A percentile compares a stretch with the other conserved stretches of the same genome.
Conservation (phyloP, 1,140 invertebrate genomes). For the Caligus rogercresseyi region DNA sequence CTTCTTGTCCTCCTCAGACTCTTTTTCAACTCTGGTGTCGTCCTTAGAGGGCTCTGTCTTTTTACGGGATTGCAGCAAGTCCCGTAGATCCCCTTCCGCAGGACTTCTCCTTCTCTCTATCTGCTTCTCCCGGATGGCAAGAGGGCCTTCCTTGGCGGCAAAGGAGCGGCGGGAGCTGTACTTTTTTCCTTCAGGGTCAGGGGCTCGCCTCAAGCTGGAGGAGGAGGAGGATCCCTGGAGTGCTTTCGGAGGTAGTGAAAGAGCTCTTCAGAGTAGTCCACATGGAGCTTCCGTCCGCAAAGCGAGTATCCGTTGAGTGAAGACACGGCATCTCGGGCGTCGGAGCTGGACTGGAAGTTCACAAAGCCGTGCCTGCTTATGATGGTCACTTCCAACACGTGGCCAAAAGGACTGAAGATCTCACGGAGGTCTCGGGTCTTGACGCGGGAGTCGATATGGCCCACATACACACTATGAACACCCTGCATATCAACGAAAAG, state of each 20-base stretch:
- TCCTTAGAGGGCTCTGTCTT: too few species aligned
- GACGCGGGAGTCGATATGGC: background rate
- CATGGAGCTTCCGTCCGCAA: background rate
- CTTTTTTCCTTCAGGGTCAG: background rate
- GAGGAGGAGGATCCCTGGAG: background rate
- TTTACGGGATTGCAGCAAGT: background rate
- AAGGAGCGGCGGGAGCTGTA: too few species aligned
- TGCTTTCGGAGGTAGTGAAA: background rate
- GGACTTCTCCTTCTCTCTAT: background rate
- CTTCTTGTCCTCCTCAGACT: too few species aligned
- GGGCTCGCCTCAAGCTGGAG: too few species aligned
- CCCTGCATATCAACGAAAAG: background rate
- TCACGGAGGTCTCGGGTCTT: background rate
- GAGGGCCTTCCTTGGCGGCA: too few species aligned
- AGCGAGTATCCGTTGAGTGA: background rate
- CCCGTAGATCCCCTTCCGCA: background rate
- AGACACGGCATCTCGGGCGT: background rate
- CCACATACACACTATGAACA: constrained; percentile 2
- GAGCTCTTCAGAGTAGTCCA: background rate
- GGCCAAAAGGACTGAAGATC: constrained; percentile 1
- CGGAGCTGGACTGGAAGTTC: background rate
- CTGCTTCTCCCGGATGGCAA: too few species aligned
- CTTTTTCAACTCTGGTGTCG: background rate
- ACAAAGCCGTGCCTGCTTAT: constrained; percentile 5
- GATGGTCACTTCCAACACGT: constrained; percentile 13